A percentile compares a stretch with the other conserved stretches of the same genome.
Conservation (phyloP, 2,113 vertebrate species). For the Agapornis roseicollis region DNA sequence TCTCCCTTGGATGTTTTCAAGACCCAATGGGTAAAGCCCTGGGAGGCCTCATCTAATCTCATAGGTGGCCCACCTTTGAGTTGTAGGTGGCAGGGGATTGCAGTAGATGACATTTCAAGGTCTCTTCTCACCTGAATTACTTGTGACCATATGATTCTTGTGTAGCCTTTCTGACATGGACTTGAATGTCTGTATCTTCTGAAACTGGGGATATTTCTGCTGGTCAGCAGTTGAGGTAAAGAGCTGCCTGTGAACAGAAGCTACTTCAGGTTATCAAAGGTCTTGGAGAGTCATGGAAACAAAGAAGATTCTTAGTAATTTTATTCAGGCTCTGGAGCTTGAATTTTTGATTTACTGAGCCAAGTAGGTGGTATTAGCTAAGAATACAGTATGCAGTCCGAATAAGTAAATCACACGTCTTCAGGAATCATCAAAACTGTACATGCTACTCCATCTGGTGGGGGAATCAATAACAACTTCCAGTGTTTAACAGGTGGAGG, state of each 20-base stretch:
- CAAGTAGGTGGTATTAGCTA: not conserved
- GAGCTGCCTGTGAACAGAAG: not conserved
- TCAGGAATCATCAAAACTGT: conserved; percentile 25
- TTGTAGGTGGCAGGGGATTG: not conserved
- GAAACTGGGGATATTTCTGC: not conserved
- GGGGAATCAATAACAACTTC: conserved; percentile 51
- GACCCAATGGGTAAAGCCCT: not conserved
- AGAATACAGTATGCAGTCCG: not conserved
- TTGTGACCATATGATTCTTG: not conserved
- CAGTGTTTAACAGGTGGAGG: not conserved
- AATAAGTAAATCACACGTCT: not conserved
- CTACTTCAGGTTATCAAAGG: not conserved
- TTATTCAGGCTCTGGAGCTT: not conserved
- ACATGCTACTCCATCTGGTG: conserved; percentile 61
- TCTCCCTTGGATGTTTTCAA: not conserved
- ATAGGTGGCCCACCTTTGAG: not conserved
- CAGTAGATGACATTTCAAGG: not conserved
- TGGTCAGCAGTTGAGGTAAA: not conserved
- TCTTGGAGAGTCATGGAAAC: not conserved
- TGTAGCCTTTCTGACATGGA: not conserved
- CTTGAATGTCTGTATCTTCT: not conserved
- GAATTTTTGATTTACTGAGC: not conserved
- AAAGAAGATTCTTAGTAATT: not conserved
- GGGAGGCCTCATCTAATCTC: not conserved
- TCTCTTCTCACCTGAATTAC: not conserved